phyloP scores from a whole-genome alignment of 2,797 vertebrate species.

The Trachops cirrhosus region DNA sequence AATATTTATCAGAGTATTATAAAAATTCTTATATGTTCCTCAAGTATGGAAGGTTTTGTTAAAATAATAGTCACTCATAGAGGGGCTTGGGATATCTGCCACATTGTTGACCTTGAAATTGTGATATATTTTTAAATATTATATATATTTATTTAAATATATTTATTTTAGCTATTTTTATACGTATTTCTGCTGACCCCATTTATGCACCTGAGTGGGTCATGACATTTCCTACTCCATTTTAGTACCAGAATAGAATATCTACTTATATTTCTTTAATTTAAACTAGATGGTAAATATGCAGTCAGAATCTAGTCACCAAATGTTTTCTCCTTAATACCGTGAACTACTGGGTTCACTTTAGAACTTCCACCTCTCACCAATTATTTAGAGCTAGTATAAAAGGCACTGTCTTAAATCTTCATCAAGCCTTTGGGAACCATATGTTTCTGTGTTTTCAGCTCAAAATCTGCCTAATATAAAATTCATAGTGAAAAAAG shows the following conservation, averaged over 20 bases:
- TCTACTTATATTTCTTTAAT: background rate
- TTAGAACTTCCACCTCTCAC: background rate
- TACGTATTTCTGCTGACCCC: background rate
- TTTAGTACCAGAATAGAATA: constrained; percentile 2
- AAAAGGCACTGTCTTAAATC: background rate
- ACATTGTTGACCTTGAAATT: constrained; percentile 5
- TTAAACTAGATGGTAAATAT: background rate
- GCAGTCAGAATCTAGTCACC: background rate
- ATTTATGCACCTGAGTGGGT: background rate
- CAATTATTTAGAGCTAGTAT: background rate
- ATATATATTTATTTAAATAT: too few species aligned
- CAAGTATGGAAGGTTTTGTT: background rate
- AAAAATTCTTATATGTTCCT: background rate
- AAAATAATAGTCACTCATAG: background rate
- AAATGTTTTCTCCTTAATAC: background rate
- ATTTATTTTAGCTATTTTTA: background rate
- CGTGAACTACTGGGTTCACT: constrained; percentile 4
- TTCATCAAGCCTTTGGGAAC: background rate
- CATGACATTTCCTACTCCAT: background rate
- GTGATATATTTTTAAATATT: background rate
- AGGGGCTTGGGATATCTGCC: background rate
- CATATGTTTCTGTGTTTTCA: constrained; percentile 29
- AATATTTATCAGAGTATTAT: background rate
- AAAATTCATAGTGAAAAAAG: background rate
- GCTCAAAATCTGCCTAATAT: constrained; percentile 32